Conservation (phyloP, 2,888 invertebrate genomes). For the Rhamnusium bicolor region DNA sequence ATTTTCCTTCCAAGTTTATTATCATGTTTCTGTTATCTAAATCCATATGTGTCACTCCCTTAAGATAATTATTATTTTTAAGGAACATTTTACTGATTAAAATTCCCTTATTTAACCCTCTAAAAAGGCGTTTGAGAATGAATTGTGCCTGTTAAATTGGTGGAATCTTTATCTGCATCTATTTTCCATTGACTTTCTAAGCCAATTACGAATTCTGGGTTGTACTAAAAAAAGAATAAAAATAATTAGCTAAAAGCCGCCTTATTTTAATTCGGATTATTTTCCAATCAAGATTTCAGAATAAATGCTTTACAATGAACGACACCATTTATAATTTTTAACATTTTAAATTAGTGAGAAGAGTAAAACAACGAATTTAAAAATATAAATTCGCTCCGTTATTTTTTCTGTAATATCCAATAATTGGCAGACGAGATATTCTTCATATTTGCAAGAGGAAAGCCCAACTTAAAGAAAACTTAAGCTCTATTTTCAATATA, state of each 20-base stretch:
- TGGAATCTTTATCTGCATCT: constrained; percentile 72
- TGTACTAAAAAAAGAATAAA: constrained; percentile 72
- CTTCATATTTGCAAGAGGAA: too few relatives aligned
- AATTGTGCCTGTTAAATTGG: constrained; percentile 80
- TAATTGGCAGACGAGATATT: too few relatives aligned
- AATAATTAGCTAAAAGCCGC: neutral
- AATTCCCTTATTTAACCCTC: constrained; percentile 80
- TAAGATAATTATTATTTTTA: constrained; percentile 77
- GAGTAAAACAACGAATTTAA: too few relatives aligned
- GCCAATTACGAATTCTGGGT: constrained; percentile 79
- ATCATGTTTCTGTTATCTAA: constrained; percentile 81
- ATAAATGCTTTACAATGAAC: neutral
- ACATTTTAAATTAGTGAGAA: neutral
- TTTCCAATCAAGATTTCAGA: neutral
- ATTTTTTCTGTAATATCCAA: too few relatives aligned
- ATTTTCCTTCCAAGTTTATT: constrained; percentile 76
- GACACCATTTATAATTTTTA: neutral
- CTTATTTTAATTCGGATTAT: neutral
- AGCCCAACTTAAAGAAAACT: too few relatives aligned
- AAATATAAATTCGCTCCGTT: too few relatives aligned
- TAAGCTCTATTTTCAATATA: too few relatives aligned
- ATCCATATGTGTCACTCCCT: constrained; percentile 81
- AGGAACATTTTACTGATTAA: constrained; percentile 79
- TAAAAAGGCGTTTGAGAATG: constrained; percentile 79
- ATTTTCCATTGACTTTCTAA: constrained; percentile 82